These are phyloP conservation scores for Pheosia gnoma DNA, from an alignment of 2,888 invertebrate genomes.

Conservation along the genomic window DNA sequence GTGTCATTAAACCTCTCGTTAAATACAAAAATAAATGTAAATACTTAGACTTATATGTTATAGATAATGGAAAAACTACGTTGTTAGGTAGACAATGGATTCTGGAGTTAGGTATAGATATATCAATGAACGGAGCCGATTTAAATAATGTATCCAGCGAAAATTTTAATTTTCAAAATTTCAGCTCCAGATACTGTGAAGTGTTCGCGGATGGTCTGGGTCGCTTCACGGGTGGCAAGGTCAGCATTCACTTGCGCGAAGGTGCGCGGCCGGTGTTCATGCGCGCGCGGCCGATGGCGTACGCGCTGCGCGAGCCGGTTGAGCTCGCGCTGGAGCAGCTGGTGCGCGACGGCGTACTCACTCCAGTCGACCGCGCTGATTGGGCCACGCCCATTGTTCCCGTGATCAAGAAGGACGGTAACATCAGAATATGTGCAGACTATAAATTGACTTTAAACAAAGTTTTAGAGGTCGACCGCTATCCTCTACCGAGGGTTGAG, in stretches of 20 bases:
- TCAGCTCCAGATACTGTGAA: constrained; percentile 32
- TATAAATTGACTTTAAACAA: constrained; percentile 40
- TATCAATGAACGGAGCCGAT: no score
- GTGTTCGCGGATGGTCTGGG: constrained; percentile 38
- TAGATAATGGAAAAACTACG: not conserved
- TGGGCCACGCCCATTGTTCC: constrained; percentile 41
- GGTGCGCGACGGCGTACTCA: constrained; percentile 27
- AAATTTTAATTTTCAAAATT: constrained; percentile 3
- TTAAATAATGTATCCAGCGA: not conserved
- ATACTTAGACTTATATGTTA: constrained; percentile 19
- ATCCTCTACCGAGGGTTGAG: constrained; percentile 31
- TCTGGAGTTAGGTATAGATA: constrained; percentile 18
- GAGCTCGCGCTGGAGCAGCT: constrained; percentile 26
- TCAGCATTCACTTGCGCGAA: constrained; percentile 22
- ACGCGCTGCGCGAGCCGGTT: constrained; percentile 28
- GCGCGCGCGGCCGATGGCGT: constrained; percentile 23
- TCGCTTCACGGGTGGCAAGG: constrained; percentile 33
- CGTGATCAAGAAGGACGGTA: constrained; percentile 37
- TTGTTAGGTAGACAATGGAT: constrained; percentile 31
- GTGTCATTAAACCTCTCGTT: constrained; percentile 16
- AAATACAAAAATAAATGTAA: constrained; percentile 6
- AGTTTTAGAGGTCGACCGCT: constrained; percentile 37
- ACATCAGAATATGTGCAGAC: constrained; percentile 37
- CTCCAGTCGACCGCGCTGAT: constrained; percentile 33
- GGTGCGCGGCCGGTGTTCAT: constrained; percentile 27